These are phyloP conservation scores for Drosophila subpulchrella DNA, from an alignment of 1,140 invertebrate species.

Conservation along the genomic window DNA sequence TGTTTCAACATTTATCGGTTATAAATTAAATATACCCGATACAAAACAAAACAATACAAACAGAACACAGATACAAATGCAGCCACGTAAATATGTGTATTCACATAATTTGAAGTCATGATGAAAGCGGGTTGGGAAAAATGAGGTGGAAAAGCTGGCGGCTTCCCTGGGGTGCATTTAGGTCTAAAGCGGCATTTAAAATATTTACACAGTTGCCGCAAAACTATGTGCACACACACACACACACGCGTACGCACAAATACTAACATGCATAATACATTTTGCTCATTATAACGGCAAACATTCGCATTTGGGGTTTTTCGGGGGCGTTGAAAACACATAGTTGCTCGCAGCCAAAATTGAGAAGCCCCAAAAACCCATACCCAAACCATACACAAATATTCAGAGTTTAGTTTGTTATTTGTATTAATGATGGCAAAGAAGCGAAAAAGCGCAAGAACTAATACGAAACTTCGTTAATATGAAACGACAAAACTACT, in stretches of 20 bases:
- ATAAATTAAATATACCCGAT: neutral
- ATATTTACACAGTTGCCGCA: slow-evolving; percentile 72
- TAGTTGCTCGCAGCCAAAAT: slow-evolving; percentile 13
- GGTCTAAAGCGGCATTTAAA: slow-evolving; percentile 68
- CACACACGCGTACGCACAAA: slow-evolving; percentile 29
- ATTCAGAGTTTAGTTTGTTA: slow-evolving; percentile 67
- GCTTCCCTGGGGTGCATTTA: slow-evolving; percentile 60
- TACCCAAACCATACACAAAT: slow-evolving; percentile 45
- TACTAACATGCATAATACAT: slow-evolving; percentile 51
- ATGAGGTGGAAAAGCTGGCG: slow-evolving; percentile 2
- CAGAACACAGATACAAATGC: slow-evolving; percentile 5
- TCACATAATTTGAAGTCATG: slow-evolving; percentile 12
- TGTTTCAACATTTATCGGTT: neutral
- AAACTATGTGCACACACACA: slow-evolving; percentile 60
- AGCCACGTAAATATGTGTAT: neutral
- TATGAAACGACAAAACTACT: slow-evolving; percentile 82
- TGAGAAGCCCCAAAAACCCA: neutral
- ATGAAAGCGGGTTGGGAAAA: slow-evolving; percentile 1
- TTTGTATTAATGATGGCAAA: slow-evolving; percentile 75
- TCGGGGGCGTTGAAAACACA: slow-evolving; percentile 39
- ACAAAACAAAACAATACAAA: slow-evolving; percentile 15
- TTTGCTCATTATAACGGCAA: slow-evolving; percentile 75
- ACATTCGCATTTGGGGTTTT: slow-evolving; percentile 29
- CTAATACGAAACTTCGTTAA: slow-evolving; percentile 80
- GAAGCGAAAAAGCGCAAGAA: slow-evolving; percentile 78